These are phyloP conservation scores for Shinisaurus crocodilurus DNA, from an alignment of 2,113 vertebrate genomes.

Conservation along the genomic window DNA sequence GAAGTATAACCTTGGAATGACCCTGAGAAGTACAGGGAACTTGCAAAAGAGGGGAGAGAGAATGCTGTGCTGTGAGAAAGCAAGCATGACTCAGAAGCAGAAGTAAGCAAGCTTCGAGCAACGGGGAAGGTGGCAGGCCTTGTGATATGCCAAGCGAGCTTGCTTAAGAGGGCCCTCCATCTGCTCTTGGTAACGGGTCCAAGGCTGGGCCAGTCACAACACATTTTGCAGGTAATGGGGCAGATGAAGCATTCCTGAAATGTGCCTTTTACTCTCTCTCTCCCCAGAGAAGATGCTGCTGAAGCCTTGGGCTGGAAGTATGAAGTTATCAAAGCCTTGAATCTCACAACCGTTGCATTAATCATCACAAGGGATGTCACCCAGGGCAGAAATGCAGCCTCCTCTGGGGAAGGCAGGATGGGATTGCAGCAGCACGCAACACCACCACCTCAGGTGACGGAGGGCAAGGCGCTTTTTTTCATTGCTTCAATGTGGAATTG, in stretches of 20 bases:
- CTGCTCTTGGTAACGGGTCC: conserved; percentile 57
- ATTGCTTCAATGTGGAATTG: no score
- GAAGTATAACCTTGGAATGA: conserved; percentile 49
- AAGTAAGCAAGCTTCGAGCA: conserved; percentile 43
- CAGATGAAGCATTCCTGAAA: conserved; percentile 39
- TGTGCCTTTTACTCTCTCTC: conserved; percentile 18
- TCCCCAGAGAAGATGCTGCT: background rate
- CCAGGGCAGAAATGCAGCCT: background rate
- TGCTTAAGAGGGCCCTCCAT: conserved; percentile 62
- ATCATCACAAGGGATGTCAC: background rate
- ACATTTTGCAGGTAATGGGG: conserved; percentile 50
- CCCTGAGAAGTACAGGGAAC: conserved; percentile 50
- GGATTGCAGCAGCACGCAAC: background rate
- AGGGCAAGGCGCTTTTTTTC: background rate
- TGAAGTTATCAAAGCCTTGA: conserved; percentile 14
- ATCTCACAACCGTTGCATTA: conserved; percentile 4
- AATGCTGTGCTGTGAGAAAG: conserved; percentile 47
- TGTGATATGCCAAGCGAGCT: conserved; percentile 57
- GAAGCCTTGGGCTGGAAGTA: conserved; percentile 36
- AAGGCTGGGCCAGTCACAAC: conserved; percentile 33
- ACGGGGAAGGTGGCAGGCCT: conserved; percentile 56
- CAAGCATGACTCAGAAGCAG: conserved; percentile 61
- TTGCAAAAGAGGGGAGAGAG: conserved; percentile 43
- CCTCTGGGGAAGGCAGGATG: background rate
- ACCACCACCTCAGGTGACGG: background rate